phyloP scores from a whole-genome alignment of 2,797 vertebrate species.

The Galagoides demidoff region DNA sequence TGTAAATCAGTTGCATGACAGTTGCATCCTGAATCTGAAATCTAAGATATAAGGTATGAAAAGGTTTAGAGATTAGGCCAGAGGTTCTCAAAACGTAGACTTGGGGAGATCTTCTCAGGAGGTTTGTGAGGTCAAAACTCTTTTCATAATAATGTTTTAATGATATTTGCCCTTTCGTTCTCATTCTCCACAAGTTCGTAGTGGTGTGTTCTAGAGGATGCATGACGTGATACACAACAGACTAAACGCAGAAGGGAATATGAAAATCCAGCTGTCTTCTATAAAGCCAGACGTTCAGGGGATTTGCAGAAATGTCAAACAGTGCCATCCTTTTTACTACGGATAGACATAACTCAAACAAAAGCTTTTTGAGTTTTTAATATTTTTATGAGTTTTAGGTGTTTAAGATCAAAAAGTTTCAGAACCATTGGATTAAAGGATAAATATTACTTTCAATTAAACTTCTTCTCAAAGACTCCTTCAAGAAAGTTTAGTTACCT shows the following conservation, averaged over 20 bases:
- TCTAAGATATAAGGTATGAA: background rate
- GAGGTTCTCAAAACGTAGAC: background rate
- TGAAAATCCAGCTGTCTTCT: background rate
- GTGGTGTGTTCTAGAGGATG: background rate
- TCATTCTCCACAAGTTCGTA: background rate
- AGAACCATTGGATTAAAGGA: background rate
- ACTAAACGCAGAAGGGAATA: background rate
- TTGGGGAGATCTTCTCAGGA: conserved; percentile 5
- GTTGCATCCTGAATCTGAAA: background rate
- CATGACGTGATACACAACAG: background rate
- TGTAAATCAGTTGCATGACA: background rate
- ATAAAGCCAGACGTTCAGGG: background rate
- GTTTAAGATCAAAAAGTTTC: background rate
- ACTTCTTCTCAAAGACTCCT: conserved; percentile 23
- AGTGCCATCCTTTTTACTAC: background rate
- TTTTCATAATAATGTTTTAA: conserved; percentile 54
- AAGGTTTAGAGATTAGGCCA: background rate
- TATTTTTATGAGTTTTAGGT: background rate
- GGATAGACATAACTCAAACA: background rate
- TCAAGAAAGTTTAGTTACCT: background rate
- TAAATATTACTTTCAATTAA: conserved; percentile 40
- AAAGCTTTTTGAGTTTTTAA: background rate
- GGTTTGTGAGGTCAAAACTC: background rate
- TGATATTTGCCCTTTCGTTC: background rate
- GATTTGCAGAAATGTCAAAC: conserved; percentile 30